Conservation (phyloP, 2,797 vertebrate species). For the Scolopax bukidnonensis region DNA sequence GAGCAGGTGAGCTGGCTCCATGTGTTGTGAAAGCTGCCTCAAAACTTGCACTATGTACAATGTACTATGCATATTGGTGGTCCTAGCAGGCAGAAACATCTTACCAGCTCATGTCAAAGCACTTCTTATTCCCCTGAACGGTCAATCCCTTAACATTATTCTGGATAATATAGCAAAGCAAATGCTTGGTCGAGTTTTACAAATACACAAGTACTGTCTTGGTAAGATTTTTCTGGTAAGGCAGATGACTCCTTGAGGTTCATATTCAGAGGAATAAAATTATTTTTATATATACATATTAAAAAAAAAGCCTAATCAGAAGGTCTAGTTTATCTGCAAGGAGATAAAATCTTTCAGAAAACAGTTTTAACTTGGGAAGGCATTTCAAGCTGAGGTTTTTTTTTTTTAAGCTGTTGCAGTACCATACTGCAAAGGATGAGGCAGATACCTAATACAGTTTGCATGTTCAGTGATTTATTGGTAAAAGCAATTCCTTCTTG, state of each 20-base stretch:
- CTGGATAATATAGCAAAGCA: neutral
- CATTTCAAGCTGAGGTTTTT: neutral
- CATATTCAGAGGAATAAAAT: neutral
- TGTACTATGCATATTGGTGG: accelerated
- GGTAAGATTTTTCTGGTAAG: neutral
- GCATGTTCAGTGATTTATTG: neutral
- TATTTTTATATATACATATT: no score
- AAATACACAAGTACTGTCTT: neutral
- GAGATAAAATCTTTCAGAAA: neutral
- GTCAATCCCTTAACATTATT: neutral
- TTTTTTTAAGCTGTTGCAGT: neutral
- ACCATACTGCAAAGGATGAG: neutral
- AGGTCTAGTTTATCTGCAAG: neutral
- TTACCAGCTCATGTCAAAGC: neutral
- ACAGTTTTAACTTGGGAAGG: neutral
- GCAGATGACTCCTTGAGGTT: neutral
- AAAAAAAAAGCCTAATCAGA: neutral
- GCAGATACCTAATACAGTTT: neutral
- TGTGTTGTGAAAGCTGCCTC: neutral
- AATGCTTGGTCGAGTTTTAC: neutral
- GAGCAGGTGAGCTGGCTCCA: neutral
- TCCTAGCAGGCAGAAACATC: neutral
- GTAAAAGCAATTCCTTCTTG: constrained; percentile 1
- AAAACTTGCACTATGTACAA: neutral
- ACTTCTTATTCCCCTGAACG: neutral